Conservation (phyloP, 1,140 invertebrate species). For the Lucilia sericata region DNA sequence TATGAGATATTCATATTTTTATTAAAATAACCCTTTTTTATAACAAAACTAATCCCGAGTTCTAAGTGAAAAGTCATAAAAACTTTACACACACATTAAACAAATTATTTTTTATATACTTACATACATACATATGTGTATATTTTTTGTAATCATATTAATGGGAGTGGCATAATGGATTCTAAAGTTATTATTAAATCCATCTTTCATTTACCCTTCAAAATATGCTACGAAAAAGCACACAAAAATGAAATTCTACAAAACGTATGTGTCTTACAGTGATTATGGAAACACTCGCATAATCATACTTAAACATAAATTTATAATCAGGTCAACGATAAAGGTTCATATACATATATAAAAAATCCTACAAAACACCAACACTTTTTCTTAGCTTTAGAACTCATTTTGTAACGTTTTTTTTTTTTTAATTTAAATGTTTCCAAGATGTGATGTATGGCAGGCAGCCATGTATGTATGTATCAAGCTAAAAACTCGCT, state of each 20-base stretch:
- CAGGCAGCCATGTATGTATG: no score
- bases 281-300: slow-evolving; percentile 52
- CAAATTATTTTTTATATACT: no score
- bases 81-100: no score
- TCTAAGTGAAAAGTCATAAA: no score
- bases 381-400: neutral
- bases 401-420: slow-evolving; percentile 1
- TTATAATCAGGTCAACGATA: slow-evolving; percentile 38
- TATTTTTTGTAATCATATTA: neutral
- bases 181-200: slow-evolving; percentile 30
- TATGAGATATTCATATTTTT: no score
- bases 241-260: neutral
- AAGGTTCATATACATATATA: slow-evolving; percentile 5
- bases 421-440: neutral
- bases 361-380: neutral
- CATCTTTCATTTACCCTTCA: slow-evolving; percentile 31
- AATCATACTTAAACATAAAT: neutral
- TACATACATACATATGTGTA: neutral
- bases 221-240: neutral
- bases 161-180: slow-evolving; percentile 23
- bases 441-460: neutral
- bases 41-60: no score
- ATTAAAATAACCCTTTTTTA: no score
- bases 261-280: slow-evolving; percentile 35
- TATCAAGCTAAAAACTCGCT: neutral